Base-by-base conservation (phyloP, 2,113 vertebrate genomes). In the Passer domesticus region DNA sequence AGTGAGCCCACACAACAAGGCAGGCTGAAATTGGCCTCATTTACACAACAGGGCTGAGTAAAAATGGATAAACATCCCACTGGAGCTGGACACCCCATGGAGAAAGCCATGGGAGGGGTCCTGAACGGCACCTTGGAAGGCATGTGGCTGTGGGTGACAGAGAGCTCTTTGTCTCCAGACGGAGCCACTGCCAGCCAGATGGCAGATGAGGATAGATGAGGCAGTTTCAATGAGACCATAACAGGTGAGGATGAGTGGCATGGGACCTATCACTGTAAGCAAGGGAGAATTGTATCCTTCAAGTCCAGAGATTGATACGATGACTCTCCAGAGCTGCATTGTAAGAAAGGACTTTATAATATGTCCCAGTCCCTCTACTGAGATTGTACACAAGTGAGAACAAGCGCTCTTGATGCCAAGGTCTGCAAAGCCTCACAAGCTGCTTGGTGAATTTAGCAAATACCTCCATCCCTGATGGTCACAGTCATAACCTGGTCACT, bases 11-110 rank as follows among this genome's bases (percentile, higher is more conserved):
- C 85, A 62, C 85, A 90, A 68, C 59, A 52, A 0, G 1, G 47
- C 35, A 91, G 92, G 87, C 79, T 90, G 93, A 88, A 96, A 94
- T 95, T 31, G 88, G 47, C 76, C 64, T 83, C 83, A 69, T 90
- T 81, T 92, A 83, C 3, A 35, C 72, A 86, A 73, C 0, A 6
- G 35, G 58, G 74, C 72, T 2, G 13, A 86, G 87, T 43, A 64
- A 55, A 78, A 94, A 43, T 0, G 0, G 55, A 87, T 63, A 28
- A 95, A 67, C 43, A 67, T 64, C 50, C 64, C 66, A 56, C 44
- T 1, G 8, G 44, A 25, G 41, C 4, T 69, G 2, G 7, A n/a
- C 37, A 64, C 12, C 33, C 20, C 13, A 44, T 0, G 0, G 53
- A 74, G 69, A 50, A 39, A 70, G 70, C 39, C 4, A 11, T 3